A percentile compares a stretch with the other conserved stretches of the same genome.
phyloP scores from a whole-genome alignment of 1,140 invertebrate genomes.

The Halyomorpha halys region DNA sequence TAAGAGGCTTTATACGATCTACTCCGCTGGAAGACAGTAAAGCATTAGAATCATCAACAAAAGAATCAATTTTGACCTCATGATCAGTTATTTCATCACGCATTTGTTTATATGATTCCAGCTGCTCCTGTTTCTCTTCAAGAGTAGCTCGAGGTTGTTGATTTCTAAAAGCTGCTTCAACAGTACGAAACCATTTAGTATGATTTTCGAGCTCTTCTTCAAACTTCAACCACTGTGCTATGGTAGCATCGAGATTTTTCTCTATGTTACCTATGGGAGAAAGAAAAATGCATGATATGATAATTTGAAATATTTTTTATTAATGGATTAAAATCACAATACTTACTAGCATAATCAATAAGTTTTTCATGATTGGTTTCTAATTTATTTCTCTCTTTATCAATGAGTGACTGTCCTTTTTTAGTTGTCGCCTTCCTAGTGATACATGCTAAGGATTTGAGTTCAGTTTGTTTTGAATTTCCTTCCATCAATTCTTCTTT shows the following conservation, averaged over 20 bases:
- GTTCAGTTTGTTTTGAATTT: slow-evolving; percentile 53
- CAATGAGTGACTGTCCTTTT: slow-evolving; percentile 59
- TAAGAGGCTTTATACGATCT: slow-evolving; percentile 74
- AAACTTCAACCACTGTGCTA: slow-evolving; percentile 79
- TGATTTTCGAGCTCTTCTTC: slow-evolving; percentile 67
- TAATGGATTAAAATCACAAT: not conserved
- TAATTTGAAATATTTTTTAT: too few species aligned
- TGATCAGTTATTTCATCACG: slow-evolving; percentile 62
- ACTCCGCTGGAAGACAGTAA: slow-evolving; percentile 73
- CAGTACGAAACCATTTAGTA: slow-evolving; percentile 72
- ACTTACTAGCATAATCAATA: slow-evolving; percentile 14
- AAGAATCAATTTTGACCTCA: slow-evolving; percentile 74
- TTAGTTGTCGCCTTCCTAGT: slow-evolving; percentile 75
- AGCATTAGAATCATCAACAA: slow-evolving; percentile 80
- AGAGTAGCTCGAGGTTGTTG: slow-evolving; percentile 71
- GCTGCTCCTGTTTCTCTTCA: slow-evolving; percentile 64
- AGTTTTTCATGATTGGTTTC: slow-evolving; percentile 36
- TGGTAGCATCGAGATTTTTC: slow-evolving; percentile 56
- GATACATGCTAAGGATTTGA: slow-evolving; percentile 52
- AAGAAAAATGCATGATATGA: too few species aligned
- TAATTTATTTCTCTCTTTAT: slow-evolving; percentile 60
- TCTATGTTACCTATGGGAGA: slow-evolving; percentile 42
- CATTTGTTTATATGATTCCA: slow-evolving; percentile 60
- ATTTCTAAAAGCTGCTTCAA: slow-evolving; percentile 73
- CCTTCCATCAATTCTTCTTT: slow-evolving; percentile 60